Percentiles rank a stretch among this genome's conserved stretches.
Evolutionary conservation across 2,113 vertebrate genomes (phyloP).

Genomic region (Dissostichus mawsoni): DNA sequence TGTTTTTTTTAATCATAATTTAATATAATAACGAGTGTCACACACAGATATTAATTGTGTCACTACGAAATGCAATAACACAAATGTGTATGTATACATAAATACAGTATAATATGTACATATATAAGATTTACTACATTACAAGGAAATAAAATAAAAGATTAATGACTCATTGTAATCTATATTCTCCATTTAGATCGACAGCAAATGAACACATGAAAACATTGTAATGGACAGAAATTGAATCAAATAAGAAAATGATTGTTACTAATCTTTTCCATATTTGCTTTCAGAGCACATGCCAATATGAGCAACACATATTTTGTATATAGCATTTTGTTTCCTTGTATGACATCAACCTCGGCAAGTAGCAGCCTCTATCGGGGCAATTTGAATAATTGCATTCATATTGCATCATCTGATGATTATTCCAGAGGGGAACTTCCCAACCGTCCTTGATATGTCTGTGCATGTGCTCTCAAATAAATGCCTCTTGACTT

Average conservation of each 20-base stretch:
- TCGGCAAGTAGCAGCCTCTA: neutral
- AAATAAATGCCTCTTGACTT: conserved; percentile 5
- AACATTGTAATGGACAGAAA: neutral
- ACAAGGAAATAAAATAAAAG: neutral
- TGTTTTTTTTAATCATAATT: too few species aligned
- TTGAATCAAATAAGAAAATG: too few species aligned
- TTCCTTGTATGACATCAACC: conserved; percentile 8
- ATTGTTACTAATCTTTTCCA: too few species aligned
- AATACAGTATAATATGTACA: too few species aligned
- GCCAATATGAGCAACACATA: too few species aligned
- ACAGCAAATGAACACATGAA: neutral
- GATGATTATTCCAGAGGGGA: conserved; percentile 20
- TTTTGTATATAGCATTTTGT: neutral
- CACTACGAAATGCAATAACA: neutral
- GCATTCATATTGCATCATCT: conserved; percentile 38
- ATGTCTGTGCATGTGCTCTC: conserved; percentile 17
- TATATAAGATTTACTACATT: too few species aligned
- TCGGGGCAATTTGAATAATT: conserved; percentile 38
- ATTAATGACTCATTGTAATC: neutral
- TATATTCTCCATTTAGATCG: neutral
- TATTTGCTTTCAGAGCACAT: too few species aligned
- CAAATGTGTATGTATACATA: neutral
- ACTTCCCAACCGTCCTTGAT: conserved; percentile 17
- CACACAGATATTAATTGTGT: neutral
- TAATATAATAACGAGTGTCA: too few species aligned